Percentiles rank a stretch among this genome's conserved stretches.
Conservation (phyloP, 2,888 invertebrate species). For the Agrochola macilenta region DNA sequence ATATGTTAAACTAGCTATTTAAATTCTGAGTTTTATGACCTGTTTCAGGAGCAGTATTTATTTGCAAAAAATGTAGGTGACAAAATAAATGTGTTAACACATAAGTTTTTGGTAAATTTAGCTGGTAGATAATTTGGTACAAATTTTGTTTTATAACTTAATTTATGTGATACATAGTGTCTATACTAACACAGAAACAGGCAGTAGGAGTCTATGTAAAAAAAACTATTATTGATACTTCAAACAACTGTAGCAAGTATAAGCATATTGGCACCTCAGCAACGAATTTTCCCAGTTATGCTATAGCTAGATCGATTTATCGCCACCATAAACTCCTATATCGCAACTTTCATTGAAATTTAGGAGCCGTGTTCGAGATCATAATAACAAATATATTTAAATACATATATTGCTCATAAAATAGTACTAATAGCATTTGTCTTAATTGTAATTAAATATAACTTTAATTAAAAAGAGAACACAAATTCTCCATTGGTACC, state of each 20-base stretch:
- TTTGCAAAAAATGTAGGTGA: background rate
- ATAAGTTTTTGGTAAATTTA: no score
- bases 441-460: background rate
- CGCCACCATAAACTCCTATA: no score
- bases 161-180: background rate
- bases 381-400: no score
- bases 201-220: background rate
- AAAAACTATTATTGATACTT: background rate
- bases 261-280: no score
- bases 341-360: no score
- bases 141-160: background rate
- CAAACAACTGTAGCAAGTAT: no score
- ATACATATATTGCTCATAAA: no score
- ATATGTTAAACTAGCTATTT: background rate
- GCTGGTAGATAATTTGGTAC: background rate
- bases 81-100: background rate
- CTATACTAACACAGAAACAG: background rate
- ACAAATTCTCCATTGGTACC: constrained; percentile 68
- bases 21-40: background rate
- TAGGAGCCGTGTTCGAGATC: no score
- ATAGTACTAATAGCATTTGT: background rate
- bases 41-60: background rate
- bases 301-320: no score
- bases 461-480: background rate
- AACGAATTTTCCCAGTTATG: no score